Percentiles rank a stretch among this genome's conserved stretches.
Conservation (phyloP, 2,113 vertebrate genomes). For the Clarias magur region DNA sequence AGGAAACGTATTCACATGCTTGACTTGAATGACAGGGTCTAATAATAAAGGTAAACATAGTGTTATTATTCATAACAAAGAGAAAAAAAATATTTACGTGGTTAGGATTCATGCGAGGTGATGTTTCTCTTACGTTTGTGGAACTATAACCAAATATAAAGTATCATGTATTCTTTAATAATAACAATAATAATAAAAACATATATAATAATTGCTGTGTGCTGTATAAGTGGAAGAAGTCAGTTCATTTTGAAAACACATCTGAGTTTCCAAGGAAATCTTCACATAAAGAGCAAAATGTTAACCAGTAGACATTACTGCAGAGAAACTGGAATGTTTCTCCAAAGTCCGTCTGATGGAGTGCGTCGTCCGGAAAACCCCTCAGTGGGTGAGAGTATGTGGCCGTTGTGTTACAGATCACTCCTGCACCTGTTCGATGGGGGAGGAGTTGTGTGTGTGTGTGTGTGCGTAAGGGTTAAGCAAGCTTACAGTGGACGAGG, state of each 20-base stretch:
- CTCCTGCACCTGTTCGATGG: slow-evolving; percentile 66
- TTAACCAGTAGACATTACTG: neutral
- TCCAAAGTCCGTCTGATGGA: slow-evolving; percentile 47
- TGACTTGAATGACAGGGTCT: neutral
- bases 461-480: neutral
- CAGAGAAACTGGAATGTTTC: neutral
- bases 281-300: neutral
- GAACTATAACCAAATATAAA: neutral
- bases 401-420: slow-evolving; percentile 67
- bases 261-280: neutral
- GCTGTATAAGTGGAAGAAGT: neutral
- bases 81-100: neutral
- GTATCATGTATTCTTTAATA: neutral
- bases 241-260: neutral
- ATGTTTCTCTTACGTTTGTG: neutral
- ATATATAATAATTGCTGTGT: neutral
- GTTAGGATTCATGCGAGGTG: neutral
- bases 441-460: neutral
- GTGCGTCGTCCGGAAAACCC: slow-evolving; percentile 68
- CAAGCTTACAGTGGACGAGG: slow-evolving; percentile 1
- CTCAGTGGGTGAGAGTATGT: slow-evolving; percentile 44
- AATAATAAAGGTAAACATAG: neutral
- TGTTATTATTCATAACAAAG: neutral
- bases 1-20: neutral
- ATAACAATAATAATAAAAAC: neutral